Base-by-base conservation (phyloP, 2,888 invertebrate species). In the Arrhopalites spinosus region DNA sequence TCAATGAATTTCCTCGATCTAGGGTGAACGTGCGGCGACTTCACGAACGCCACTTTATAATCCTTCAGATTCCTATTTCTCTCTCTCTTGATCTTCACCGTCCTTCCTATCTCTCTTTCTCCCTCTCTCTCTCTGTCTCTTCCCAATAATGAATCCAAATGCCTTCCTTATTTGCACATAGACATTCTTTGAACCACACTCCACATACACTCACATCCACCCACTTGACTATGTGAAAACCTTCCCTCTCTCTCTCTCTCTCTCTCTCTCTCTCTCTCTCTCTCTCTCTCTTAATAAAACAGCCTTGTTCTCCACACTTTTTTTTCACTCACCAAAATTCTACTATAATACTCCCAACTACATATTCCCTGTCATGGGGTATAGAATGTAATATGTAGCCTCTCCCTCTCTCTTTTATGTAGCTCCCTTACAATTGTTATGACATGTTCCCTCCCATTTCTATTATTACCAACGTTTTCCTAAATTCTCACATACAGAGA, bases 1-100 rank as follows among this genome's bases (percentile, higher is more conserved):
- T 82, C 82, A 82, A 82, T 81, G 82, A 80, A 81, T 81, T 82
- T 80, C 72, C 70, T 64, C 80, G 82, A 80, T 81, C 80, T 79
- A 80, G 78, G 78, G 73, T 77, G 81, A 78, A 82, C 82, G 82
- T 82, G 82, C 80, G 78, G 75, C 23, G 82, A 81, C 80, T 82
- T 53, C 59, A 56, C 75, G 79, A 79, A 79, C 80, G 76, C 75
- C 79, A 70, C 78, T 78, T 75, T 78, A 78, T 75, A 75, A 78
- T 75, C 78, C 75, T 63, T 59, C 63, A 78, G 75, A 78, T 78
- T 78, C 78, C 78, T 64, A 64, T 74, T 53, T 74, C 71, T 77
- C 74, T 36, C 11, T 11, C 11, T 36, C 11, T 11, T 36, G 36
- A 36, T 36, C 36, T 67, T 67, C 74, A 36, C 66, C 47, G 20